phyloP scores from a whole-genome alignment of 2,888 invertebrate species.

The Amblyjoppa proteus region DNA sequence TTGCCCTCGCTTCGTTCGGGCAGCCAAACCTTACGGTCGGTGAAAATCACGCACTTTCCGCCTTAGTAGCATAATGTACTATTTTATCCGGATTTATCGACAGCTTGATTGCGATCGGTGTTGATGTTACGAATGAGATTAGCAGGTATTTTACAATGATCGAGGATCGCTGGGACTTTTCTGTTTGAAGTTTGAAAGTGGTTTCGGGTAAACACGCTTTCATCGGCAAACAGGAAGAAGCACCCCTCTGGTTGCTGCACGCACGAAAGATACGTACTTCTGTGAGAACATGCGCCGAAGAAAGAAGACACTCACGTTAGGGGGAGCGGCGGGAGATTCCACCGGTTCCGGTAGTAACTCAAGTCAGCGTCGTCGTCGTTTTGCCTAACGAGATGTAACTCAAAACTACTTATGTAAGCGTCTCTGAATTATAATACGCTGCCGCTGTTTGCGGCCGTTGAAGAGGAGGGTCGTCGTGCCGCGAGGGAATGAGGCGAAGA shows the following conservation, averaged over 20 bases:
- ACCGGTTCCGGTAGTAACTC: conserved; percentile 68
- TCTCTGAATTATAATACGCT: conserved; percentile 64
- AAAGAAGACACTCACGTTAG: conserved; percentile 19
- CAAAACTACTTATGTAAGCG: conserved; percentile 71
- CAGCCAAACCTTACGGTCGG: too few relatives aligned
- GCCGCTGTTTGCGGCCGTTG: conserved; percentile 42
- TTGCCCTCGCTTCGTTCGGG: too few relatives aligned
- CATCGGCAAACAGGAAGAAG: conserved; percentile 11
- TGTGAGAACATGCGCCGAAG: conserved; percentile 33
- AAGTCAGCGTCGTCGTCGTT: conserved; percentile 63
- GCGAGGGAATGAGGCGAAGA: conserved; percentile 46
- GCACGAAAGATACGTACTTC: conserved; percentile 11
- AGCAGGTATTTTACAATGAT: conserved; percentile 34
- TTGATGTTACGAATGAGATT: too few relatives aligned
- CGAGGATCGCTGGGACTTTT: conserved; percentile 15
- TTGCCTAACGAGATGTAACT: conserved; percentile 72
- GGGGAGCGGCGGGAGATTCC: conserved; percentile 27
- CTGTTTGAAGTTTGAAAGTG: neutral
- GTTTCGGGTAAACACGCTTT: conserved; percentile 45
- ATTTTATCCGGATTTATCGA: too few relatives aligned
- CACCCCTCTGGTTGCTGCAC: conserved; percentile 14
- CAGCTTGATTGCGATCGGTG: too few relatives aligned
- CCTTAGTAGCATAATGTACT: too few relatives aligned
- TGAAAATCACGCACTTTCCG: too few relatives aligned
- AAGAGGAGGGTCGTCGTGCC: conserved; percentile 50